These are phyloP conservation scores for Pachypeltis micranthus DNA, from an alignment of 1,140 invertebrate genomes.

Conservation along the genomic window DNA sequence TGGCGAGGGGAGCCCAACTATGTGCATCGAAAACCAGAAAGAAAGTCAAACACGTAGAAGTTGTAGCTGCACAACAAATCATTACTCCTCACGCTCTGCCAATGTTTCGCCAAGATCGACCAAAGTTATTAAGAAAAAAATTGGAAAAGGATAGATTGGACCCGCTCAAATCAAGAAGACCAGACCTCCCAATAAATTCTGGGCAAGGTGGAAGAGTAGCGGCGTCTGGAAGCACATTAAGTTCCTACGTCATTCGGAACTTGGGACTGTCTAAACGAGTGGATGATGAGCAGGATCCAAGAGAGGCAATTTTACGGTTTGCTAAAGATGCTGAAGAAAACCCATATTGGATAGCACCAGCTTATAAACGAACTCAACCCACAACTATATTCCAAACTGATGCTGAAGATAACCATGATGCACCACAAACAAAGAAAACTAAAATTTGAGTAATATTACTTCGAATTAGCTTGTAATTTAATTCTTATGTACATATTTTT, in stretches of 20 bases:
- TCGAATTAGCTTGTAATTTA: not conserved
- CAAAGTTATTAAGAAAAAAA: slow-evolving; percentile 77
- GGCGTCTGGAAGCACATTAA: slow-evolving; percentile 87
- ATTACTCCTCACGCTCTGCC: slow-evolving; percentile 95
- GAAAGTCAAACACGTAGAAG: slow-evolving; percentile 69
- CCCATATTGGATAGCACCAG: slow-evolving; percentile 69
- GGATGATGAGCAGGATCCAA: slow-evolving; percentile 90
- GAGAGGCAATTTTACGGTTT: slow-evolving; percentile 91
- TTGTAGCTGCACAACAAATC: slow-evolving; percentile 84
- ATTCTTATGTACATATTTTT: not conserved
- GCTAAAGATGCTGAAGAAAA: slow-evolving; percentile 94
- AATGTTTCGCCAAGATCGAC: slow-evolving; percentile 83
- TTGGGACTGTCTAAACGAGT: slow-evolving; percentile 86
- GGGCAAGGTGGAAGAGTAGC: slow-evolving; percentile 88
- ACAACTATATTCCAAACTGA: slow-evolving; percentile 40
- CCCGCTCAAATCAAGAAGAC: slow-evolving; percentile 80
- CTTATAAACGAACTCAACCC: slow-evolving; percentile 47
- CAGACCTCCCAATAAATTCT: slow-evolving; percentile 91
- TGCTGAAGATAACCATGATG: slow-evolving; percentile 29
- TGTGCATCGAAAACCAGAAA: slow-evolving; percentile 72
- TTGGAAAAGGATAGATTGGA: slow-evolving; percentile 86
- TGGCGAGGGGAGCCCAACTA: slow-evolving; percentile 79
- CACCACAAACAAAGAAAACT: slow-evolving; percentile 22
- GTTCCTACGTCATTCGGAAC: slow-evolving; percentile 93
- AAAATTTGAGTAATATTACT: slow-evolving; percentile 19